Percentiles rank a stretch among this genome's conserved stretches.
Conservation (phyloP, 2,888 invertebrate genomes). For the Thyatira batis region DNA sequence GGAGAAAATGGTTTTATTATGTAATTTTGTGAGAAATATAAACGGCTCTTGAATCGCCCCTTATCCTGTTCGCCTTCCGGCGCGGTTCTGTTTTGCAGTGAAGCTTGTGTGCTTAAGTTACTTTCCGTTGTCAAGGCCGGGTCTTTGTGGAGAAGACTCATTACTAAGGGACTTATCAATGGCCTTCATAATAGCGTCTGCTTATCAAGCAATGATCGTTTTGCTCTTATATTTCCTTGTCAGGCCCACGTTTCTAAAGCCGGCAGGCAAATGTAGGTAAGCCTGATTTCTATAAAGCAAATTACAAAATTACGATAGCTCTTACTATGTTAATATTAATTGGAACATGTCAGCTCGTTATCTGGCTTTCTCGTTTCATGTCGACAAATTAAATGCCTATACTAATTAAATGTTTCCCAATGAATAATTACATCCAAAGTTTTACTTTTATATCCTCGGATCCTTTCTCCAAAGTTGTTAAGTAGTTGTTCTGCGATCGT, state of each 20-base stretch:
- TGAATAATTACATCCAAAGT: neutral
- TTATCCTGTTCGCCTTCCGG: constrained; percentile 19
- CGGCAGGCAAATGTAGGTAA: neutral
- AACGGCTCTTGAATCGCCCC: constrained; percentile 13
- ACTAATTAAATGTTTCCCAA: neutral
- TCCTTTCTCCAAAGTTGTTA: neutral
- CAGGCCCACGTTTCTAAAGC: neutral
- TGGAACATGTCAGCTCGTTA: neutral
- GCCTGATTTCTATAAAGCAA: too few species aligned
- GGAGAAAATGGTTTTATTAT: constrained; percentile 21
- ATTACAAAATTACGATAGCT: too few species aligned
- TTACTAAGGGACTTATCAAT: neutral
- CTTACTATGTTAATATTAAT: neutral
- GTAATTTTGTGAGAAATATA: constrained; percentile 15
- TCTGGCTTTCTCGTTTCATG: neutral
- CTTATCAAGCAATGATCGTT: neutral
- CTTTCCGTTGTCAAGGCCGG: neutral
- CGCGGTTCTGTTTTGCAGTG: constrained; percentile 9
- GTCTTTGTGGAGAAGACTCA: neutral
- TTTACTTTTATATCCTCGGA: neutral
- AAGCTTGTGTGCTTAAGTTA: neutral
- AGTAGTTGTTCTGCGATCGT: neutral
- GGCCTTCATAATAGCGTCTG: neutral
- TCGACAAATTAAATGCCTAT: neutral
- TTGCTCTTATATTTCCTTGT: neutral